Evolutionary conservation across 2,888 invertebrate genomes (phyloP).

Genomic region (Gnatocerus cornutus): DNA sequence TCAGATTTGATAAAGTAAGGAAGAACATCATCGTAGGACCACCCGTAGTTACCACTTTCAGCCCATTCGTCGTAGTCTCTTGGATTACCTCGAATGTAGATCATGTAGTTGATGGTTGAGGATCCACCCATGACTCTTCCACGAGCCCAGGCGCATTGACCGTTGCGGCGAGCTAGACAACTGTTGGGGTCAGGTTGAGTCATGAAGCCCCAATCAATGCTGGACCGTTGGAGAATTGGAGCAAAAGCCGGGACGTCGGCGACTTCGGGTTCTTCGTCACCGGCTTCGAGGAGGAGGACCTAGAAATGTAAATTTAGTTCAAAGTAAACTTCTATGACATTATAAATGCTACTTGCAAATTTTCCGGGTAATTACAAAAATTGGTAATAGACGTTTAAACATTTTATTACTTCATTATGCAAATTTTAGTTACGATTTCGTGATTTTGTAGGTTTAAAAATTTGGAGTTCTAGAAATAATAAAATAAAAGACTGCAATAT

Average conservation of each 20-base stretch:
- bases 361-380: too few relatives aligned
- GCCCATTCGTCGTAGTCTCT: slow-evolving; percentile 80
- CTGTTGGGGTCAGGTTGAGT: slow-evolving; percentile 78
- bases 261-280: slow-evolving; percentile 79
- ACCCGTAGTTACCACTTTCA: slow-evolving; percentile 76
- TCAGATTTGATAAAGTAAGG: slow-evolving; percentile 82
- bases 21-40: slow-evolving; percentile 78
- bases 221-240: slow-evolving; percentile 75
- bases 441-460: too few relatives aligned
- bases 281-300: slow-evolving; percentile 80
- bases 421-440: too few relatives aligned
- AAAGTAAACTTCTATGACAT: too few relatives aligned
- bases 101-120: slow-evolving; percentile 79
- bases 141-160: slow-evolving; percentile 77
- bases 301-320: slow-evolving; percentile 64
- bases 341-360: too few relatives aligned
- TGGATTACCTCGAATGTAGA: slow-evolving; percentile 76
- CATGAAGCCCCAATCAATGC: slow-evolving; percentile 81
- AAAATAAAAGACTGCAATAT: too few relatives aligned
- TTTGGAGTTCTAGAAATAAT: too few relatives aligned
- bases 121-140: slow-evolving; percentile 81
- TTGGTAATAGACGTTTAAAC: too few relatives aligned
- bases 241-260: slow-evolving; percentile 80
- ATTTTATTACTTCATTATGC: too few relatives aligned
- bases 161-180: slow-evolving; percentile 75